Percentiles rank a stretch among this genome's conserved stretches.
Conservation (phyloP, 2,888 invertebrate genomes). For the Andrena chrysosceles region DNA sequence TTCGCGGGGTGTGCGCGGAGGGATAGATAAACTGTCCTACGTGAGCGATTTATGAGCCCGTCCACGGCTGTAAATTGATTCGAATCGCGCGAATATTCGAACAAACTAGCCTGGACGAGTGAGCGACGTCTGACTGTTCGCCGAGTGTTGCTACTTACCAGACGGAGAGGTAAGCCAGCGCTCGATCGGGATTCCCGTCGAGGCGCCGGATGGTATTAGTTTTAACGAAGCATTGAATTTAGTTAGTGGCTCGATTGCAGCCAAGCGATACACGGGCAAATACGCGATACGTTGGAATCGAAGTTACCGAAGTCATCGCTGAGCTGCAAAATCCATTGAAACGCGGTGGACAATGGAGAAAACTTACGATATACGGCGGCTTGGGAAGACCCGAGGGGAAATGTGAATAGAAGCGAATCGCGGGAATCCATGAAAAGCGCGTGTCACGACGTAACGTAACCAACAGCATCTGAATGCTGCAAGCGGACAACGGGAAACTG, state of each 20-base stretch:
- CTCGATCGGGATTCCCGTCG: no score
- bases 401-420: constrained; percentile 23
- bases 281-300: constrained; percentile 1
- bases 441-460: constrained; percentile 24
- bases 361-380: constrained; percentile 37
- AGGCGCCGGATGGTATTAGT: no score
- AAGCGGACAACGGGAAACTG: not conserved
- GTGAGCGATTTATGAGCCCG: constrained; percentile 36
- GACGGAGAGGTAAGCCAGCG: no score
- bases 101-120: not conserved
- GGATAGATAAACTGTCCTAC: constrained; percentile 41
- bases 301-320: not conserved
- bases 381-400: constrained; percentile 29
- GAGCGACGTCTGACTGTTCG: constrained; percentile 2
- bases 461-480: constrained; percentile 8
- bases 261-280: not conserved
- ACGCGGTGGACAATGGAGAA: constrained; percentile 28
- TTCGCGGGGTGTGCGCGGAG: constrained; percentile 35
- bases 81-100: constrained; percentile 27
- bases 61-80: constrained; percentile 29
- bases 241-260: not conserved
- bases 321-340: constrained; percentile 30
- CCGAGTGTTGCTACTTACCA: not conserved
- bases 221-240: no score
- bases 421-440: constrained; percentile 22